These are phyloP conservation scores for Drosophila demipolita DNA, from an alignment of 2,888 invertebrate genomes.

Conservation along the genomic window DNA sequence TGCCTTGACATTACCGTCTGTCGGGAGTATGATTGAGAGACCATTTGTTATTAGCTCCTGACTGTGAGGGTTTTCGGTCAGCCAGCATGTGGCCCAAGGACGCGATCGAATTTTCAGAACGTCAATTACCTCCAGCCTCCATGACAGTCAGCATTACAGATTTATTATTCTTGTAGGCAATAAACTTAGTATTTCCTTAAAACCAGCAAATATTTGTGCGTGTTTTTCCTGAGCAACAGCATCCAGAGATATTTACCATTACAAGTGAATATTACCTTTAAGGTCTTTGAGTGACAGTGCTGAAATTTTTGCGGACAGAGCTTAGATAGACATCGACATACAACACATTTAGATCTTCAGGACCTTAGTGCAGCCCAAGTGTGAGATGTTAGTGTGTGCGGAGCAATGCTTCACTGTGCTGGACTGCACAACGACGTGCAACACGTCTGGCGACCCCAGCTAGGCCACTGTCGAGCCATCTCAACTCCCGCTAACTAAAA, in stretches of 20 bases:
- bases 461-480: constrained; percentile 24
- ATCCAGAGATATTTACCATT: no score
- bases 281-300: no score
- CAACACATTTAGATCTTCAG: no score
- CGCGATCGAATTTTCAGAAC: constrained; percentile 22
- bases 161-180: constrained; percentile 23
- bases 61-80: constrained; percentile 22
- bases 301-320: no score
- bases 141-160: constrained; percentile 19
- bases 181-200: constrained; percentile 27
- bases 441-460: constrained; percentile 31
- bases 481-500: neutral
- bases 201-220: constrained; percentile 39
- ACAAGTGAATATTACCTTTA: no score
- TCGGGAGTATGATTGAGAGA: constrained; percentile 17
- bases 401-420: neutral
- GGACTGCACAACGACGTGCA: no score
- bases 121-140: constrained; percentile 28
- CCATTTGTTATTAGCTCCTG: constrained; percentile 4
- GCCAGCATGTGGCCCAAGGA: constrained; percentile 40
- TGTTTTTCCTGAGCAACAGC: constrained; percentile 17
- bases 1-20: constrained; percentile 33
- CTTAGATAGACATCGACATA: no score
- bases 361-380: constrained; percentile 28
- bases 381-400: constrained; percentile 7